These are phyloP conservation scores for Semaprochilodus insignis DNA, from an alignment of 2,797 vertebrate genomes.

Conservation along the genomic window DNA sequence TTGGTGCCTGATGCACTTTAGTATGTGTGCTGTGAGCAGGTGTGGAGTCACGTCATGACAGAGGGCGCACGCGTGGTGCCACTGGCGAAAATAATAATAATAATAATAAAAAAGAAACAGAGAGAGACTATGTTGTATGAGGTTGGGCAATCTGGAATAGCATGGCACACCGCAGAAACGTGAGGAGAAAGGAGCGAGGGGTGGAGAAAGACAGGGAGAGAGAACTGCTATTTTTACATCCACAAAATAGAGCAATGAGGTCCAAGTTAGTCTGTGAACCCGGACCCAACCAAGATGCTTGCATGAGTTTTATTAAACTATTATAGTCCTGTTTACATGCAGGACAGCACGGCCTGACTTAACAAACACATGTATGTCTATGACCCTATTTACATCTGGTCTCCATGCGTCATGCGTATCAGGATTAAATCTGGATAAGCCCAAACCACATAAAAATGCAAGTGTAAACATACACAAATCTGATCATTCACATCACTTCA, in stretches of 20 bases:
- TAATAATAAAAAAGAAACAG: not conserved
- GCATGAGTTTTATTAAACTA: not conserved
- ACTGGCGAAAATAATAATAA: not conserved
- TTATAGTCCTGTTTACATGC: not conserved
- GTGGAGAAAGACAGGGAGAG: constrained; percentile 14
- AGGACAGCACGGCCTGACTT: not conserved
- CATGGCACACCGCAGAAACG: constrained; percentile 25
- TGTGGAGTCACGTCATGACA: constrained; percentile 71
- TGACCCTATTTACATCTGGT: too few species aligned
- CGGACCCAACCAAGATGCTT: not conserved
- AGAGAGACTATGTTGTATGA: not conserved
- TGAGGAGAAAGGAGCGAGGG: not conserved
- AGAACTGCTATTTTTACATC: not conserved
- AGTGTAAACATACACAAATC: too few species aligned
- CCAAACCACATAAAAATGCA: too few species aligned
- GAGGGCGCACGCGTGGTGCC: constrained; percentile 15
- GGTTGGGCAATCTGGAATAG: constrained; percentile 22
- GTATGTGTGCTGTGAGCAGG: constrained; percentile 68
- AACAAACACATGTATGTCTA: too few species aligned
- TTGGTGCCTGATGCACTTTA: constrained; percentile 78
- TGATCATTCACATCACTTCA: too few species aligned
- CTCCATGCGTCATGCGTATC: too few species aligned
- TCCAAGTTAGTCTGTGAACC: not conserved
- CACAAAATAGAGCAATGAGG: not conserved
- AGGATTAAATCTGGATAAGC: too few species aligned